Conservation (phyloP, 2,797 vertebrate species). For the Muscicapa comitata region DNA sequence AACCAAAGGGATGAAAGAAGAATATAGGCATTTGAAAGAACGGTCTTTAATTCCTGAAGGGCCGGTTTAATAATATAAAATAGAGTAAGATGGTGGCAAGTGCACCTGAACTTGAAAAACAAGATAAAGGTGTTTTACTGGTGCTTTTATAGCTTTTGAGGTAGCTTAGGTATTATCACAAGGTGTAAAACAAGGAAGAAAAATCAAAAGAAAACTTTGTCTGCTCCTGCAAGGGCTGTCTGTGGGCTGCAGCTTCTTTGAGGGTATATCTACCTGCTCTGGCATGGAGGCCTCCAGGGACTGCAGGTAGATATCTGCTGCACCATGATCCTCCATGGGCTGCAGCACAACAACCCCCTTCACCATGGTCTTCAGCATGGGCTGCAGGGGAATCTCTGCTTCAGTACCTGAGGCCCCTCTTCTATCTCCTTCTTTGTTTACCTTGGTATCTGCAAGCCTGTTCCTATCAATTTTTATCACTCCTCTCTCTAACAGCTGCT, state of each 20-base stretch:
- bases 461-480: background rate
- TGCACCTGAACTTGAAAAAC: background rate
- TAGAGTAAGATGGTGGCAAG: background rate
- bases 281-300: background rate
- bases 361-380: background rate
- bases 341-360: background rate
- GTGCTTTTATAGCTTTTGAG: background rate
- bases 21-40: background rate
- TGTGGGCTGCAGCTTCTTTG: background rate
- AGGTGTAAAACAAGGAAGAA: background rate
- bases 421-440: accelerated
- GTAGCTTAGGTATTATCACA: background rate
- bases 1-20: background rate
- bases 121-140: background rate
- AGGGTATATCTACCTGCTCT: background rate
- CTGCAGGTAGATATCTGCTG: background rate
- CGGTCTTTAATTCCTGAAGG: background rate
- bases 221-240: background rate
- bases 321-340: accelerated
- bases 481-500: background rate
- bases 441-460: background rate
- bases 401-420: accelerated
- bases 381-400: background rate
- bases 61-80: background rate
- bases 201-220: background rate